A percentile compares a stretch with the other conserved stretches of the same genome.
These are phyloP conservation scores for Xenopus borealis DNA, from an alignment of 2,113 vertebrate species.

Conservation along the genomic window DNA sequence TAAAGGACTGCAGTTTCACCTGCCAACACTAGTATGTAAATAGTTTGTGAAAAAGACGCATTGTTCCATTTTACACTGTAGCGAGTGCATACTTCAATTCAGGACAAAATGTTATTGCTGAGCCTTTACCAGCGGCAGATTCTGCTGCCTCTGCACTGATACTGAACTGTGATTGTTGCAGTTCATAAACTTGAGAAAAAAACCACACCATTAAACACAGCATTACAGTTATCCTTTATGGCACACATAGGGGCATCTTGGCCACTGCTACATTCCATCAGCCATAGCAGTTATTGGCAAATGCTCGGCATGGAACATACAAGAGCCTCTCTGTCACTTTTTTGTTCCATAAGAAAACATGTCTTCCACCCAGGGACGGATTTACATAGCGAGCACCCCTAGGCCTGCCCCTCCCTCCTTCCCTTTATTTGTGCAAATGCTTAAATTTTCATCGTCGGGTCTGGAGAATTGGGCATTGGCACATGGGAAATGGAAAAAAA, in stretches of 20 bases:
- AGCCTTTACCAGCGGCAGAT: conserved; percentile 55
- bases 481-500: no score
- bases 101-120: conserved; percentile 63
- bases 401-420: no score
- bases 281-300: conserved; percentile 6
- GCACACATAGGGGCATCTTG: no score
- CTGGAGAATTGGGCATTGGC: no score
- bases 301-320: conserved; percentile 40
- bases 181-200: conserved; percentile 56
- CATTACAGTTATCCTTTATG: conserved; percentile 71
- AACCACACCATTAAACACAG: conserved; percentile 62
- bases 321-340: neutral
- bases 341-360: no score
- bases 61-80: conserved; percentile 54
- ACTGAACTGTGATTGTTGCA: conserved; percentile 55
- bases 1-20: conserved; percentile 50
- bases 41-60: conserved; percentile 66
- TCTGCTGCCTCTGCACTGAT: conserved; percentile 76
- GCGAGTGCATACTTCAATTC: conserved; percentile 47
- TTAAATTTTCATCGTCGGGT: no score
- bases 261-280: no score
- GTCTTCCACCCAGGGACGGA: no score
- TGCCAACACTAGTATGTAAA: conserved; percentile 65
- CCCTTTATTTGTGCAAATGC: no score
- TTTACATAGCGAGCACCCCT: no score